Evolutionary conservation across 2,797 vertebrate genomes (phyloP).

Genomic region (Alfaro cultratus): DNA sequence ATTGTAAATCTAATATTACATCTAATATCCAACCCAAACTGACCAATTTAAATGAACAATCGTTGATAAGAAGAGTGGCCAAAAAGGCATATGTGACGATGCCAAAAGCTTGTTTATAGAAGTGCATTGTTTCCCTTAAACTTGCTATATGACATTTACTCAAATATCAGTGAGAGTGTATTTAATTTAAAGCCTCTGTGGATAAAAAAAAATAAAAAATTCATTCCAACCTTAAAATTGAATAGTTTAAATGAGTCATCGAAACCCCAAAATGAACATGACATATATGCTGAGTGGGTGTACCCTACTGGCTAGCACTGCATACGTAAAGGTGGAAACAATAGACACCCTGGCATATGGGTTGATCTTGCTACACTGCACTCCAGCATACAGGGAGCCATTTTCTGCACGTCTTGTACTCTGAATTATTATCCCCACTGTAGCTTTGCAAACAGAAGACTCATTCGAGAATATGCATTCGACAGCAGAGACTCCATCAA

Average conservation of each 20-base stretch:
- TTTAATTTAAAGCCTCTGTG: not conserved
- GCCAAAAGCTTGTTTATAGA: not conserved
- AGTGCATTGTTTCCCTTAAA: not conserved
- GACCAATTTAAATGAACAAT: not conserved
- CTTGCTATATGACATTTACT: not conserved
- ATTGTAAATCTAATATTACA: too few species aligned
- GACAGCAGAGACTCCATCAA: slow-evolving; percentile 2
- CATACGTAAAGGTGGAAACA: not conserved
- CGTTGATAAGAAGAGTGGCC: not conserved
- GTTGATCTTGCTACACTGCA: not conserved
- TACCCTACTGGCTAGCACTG: not conserved
- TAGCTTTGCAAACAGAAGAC: slow-evolving; percentile 1
- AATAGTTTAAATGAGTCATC: not conserved
- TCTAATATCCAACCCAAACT: not conserved
- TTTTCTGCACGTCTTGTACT: not conserved
- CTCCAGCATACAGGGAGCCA: not conserved
- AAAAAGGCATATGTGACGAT: not conserved
- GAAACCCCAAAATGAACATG: not conserved
- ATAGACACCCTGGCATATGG: not conserved
- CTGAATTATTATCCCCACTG: not conserved
- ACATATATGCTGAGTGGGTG: not conserved
- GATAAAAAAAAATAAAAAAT: not conserved
- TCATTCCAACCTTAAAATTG: not conserved
- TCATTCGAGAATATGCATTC: not conserved
- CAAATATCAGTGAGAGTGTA: not conserved